Evolutionary conservation across 1,140 invertebrate species (phyloP).

Genomic region (honey bee (Apis mellifera)): Amel_HAv3.1 CM009934.2:6708501-6709000

Average conservation of each 20-base stretch:
- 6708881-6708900: constrained; percentile 9
- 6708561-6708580: not conserved
- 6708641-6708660: not conserved
- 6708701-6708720: too few relatives aligned
- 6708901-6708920: not conserved
- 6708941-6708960: not conserved
- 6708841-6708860: not conserved
- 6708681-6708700: too few relatives aligned
- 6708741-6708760: too few relatives aligned
- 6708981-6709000: not conserved
- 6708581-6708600: not conserved
- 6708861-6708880: constrained; percentile 14
- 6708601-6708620: constrained; percentile 14
- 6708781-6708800: too few relatives aligned
- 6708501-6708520: not conserved
- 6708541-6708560: not conserved
- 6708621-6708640: not conserved
- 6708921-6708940: constrained; percentile 1
- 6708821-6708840: too few relatives aligned
- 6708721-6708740: too few relatives aligned
- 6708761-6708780: too few relatives aligned
- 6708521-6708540: not conserved
- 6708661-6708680: not conserved
- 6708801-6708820: too few relatives aligned
- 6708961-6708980: not conserved